Percentiles rank a stretch among this genome's conserved stretches.
phyloP scores from a whole-genome alignment of 2,113 vertebrate genomes.

The Donacobius atricapilla region DNA sequence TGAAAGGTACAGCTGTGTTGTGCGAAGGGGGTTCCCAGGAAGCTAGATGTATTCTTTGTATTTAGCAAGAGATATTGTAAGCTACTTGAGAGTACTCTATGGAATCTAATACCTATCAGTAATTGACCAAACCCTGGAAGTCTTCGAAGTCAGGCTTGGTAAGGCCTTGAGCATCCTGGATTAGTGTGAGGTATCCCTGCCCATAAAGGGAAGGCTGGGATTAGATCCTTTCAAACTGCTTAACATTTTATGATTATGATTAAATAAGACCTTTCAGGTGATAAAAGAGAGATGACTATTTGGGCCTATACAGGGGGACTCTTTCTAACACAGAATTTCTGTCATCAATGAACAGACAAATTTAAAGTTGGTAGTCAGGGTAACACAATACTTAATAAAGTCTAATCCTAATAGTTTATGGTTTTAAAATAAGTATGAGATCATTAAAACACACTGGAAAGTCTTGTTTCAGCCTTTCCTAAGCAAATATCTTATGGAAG shows the following conservation, averaged over 20 bases:
- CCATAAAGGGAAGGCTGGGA: not conserved
- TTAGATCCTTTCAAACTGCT: not conserved
- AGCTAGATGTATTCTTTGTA: not conserved
- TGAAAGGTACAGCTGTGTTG: not conserved
- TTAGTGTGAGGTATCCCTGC: not conserved
- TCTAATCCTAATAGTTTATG: not conserved
- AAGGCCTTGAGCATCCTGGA: not conserved
- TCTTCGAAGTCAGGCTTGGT: not conserved
- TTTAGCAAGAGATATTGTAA: not conserved
- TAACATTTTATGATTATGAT: not conserved
- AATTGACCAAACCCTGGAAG: not conserved
- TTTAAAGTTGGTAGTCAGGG: not conserved
- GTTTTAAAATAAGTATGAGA: not conserved
- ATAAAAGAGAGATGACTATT: not conserved
- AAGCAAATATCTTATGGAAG: not conserved
- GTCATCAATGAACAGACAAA: not conserved
- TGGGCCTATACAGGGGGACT: not conserved
- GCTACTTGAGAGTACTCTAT: rapidly evolving
- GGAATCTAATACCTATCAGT: not conserved
- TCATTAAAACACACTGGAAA: not conserved
- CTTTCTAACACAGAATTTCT: not conserved
- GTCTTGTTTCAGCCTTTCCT: not conserved
- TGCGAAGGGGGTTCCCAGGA: not conserved
- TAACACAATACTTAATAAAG: not conserved
- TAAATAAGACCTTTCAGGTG: not conserved